phyloP scores from a whole-genome alignment of 2,888 invertebrate species.

The Amiota communis region DNA sequence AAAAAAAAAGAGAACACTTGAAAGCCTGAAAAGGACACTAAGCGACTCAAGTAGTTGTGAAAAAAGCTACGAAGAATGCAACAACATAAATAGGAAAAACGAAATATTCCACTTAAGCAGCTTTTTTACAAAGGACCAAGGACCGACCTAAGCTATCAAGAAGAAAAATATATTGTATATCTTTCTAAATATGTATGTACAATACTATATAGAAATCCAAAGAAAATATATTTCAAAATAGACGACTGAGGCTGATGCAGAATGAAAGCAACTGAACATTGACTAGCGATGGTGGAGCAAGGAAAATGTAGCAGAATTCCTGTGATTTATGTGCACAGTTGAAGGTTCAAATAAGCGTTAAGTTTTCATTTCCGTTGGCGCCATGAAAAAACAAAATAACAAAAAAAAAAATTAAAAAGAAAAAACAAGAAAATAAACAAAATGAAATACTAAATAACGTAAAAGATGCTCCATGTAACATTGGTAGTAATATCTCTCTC shows the following conservation, averaged over 20 bases:
- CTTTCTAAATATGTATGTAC: no score
- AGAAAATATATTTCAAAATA: conserved; percentile 42
- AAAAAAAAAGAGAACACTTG: conserved; percentile 26
- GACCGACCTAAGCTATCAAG: conserved; percentile 22
- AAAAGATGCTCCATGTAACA: conserved; percentile 54
- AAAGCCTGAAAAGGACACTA: conserved; percentile 11
- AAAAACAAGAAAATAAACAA: not conserved
- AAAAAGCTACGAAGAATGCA: conserved; percentile 3
- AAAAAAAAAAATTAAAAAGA: conserved; percentile 26
- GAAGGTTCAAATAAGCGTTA: conserved; percentile 66
- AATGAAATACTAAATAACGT: conserved; percentile 52
- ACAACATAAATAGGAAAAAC: conserved; percentile 2
- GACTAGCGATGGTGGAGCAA: not conserved
- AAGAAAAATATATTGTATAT: conserved; percentile 32
- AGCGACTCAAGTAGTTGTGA: conserved; percentile 15
- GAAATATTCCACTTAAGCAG: conserved; percentile 19
- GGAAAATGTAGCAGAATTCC: conserved; percentile 36
- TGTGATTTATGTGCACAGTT: conserved; percentile 65
- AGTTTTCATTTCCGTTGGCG: conserved; percentile 66
- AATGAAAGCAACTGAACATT: conserved; percentile 21
- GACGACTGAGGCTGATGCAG: conserved; percentile 26
- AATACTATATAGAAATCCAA: conserved; percentile 34
- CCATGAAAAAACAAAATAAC: conserved; percentile 41
- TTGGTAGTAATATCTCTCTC: no score
- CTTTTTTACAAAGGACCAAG: conserved; percentile 12